Evolutionary conservation across 1,140 invertebrate species (phyloP).

Genomic region (Lethrus apterus): DNA sequence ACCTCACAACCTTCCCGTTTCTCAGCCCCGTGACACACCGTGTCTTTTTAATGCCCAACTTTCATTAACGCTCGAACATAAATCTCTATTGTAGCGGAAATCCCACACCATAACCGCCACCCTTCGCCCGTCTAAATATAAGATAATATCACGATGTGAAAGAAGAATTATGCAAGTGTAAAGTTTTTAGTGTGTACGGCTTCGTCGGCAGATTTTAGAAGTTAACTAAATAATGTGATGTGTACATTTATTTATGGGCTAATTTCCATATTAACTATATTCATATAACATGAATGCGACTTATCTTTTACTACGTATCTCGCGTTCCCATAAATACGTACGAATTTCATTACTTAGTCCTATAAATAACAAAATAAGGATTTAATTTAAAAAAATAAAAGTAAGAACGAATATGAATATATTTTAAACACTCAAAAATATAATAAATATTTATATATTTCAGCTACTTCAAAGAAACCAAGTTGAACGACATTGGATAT

Average conservation of each 20-base stretch:
- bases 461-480: too few species aligned
- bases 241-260: conserved; percentile 10
- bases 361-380: too few species aligned
- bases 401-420: too few species aligned
- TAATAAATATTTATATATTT: too few species aligned
- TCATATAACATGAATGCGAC: conserved; percentile 4
- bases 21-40: conserved; percentile 34
- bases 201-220: conserved; percentile 17
- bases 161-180: conserved; percentile 37
- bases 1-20: conserved; percentile 24
- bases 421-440: too few species aligned
- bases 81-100: conserved; percentile 37
- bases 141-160: conserved; percentile 31
- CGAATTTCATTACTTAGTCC: too few species aligned
- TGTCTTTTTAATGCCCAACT: conserved; percentile 39
- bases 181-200: conserved; percentile 28
- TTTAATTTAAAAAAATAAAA: too few species aligned
- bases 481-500: too few species aligned
- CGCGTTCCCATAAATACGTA: not conserved
- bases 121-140: conserved; percentile 18
- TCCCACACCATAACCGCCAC: too few species aligned
- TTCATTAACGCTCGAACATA: conserved; percentile 37
- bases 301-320: conserved; percentile 5
- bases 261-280: conserved; percentile 14
- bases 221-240: conserved; percentile 16